Conservation (phyloP, 1,140 invertebrate species). For the Drosophila erecta region DNA sequence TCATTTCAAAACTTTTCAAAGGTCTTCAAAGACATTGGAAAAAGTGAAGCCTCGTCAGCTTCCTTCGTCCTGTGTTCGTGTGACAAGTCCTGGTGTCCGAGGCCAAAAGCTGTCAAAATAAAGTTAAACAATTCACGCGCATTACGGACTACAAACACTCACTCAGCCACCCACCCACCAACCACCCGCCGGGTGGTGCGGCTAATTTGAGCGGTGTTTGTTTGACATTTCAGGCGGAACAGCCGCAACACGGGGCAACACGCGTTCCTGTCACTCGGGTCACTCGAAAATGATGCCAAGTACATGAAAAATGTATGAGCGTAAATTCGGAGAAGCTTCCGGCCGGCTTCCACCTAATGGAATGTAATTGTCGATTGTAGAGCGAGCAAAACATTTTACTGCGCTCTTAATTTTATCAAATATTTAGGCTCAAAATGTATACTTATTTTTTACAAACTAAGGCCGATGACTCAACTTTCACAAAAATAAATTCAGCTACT, state of each 20-base stretch:
- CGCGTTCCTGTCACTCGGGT: conserved; percentile 64
- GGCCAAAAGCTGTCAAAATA: conserved; percentile 77
- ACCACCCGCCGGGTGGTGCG: conserved; percentile 36
- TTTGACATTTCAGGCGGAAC: conserved; percentile 72
- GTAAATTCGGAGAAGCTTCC: conserved; percentile 16
- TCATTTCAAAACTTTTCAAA: conserved; percentile 10
- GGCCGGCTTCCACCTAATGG: conserved; percentile 56
- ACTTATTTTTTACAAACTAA: no score
- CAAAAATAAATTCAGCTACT: no score
- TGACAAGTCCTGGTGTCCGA: conserved; percentile 59
- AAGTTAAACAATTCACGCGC: conserved; percentile 76
- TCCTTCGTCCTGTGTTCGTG: conserved; percentile 6
- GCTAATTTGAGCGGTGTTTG: conserved; percentile 74
- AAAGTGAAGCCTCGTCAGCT: conserved; percentile 9
- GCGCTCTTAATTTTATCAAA: no score
- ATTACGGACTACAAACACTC: conserved; percentile 18
- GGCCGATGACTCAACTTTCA: no score
- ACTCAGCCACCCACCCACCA: background rate
- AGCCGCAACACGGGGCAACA: conserved; percentile 66
- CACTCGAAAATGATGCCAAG: conserved; percentile 45
- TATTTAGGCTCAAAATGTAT: no score
- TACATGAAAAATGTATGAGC: conserved; percentile 69
- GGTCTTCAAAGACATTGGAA: conserved; percentile 17
- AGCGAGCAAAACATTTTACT: background rate
- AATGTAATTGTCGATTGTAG: conserved; percentile 76